Percentiles rank a stretch among this genome's conserved stretches.
phyloP scores from a whole-genome alignment of 1,140 invertebrate species.

The Megalonaias nervosa region DNA sequence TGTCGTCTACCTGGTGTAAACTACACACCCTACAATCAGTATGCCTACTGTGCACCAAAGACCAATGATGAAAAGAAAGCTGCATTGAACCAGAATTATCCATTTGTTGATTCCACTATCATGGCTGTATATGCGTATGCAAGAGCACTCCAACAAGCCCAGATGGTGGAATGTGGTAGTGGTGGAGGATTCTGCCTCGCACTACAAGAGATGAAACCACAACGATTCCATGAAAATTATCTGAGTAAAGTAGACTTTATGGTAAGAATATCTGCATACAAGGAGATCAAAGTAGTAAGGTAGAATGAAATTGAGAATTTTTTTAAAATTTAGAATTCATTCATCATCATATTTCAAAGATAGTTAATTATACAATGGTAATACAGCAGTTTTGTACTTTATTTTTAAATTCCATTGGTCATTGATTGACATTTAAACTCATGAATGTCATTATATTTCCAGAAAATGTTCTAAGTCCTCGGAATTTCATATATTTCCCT shows the following conservation, averaged over 20 bases:
- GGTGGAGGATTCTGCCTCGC: slow-evolving; percentile 26
- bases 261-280: slow-evolving; percentile 21
- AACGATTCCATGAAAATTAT: slow-evolving; percentile 36
- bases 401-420: too few relatives aligned
- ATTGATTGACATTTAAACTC: too few relatives aligned
- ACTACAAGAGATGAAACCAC: slow-evolving; percentile 32
- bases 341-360: background rate
- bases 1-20: slow-evolving; percentile 29
- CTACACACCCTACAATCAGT: slow-evolving; percentile 35
- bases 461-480: too few relatives aligned
- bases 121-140: slow-evolving; percentile 59
- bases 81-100: slow-evolving; percentile 32
- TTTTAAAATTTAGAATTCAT: too few relatives aligned
- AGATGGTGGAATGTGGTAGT: slow-evolving; percentile 35
- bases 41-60: slow-evolving; percentile 30
- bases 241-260: slow-evolving; percentile 41
- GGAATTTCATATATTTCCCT: too few relatives aligned
- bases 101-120: slow-evolving; percentile 49
- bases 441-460: too few relatives aligned
- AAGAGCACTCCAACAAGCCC: slow-evolving; percentile 44
- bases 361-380: background rate
- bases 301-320: slow-evolving; percentile 2
- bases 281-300: background rate
- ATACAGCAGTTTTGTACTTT: background rate
- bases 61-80: slow-evolving; percentile 17